Evolutionary conservation across 2,113 vertebrate species (phyloP).

Genomic region (Taurulus bubalis): DNA sequence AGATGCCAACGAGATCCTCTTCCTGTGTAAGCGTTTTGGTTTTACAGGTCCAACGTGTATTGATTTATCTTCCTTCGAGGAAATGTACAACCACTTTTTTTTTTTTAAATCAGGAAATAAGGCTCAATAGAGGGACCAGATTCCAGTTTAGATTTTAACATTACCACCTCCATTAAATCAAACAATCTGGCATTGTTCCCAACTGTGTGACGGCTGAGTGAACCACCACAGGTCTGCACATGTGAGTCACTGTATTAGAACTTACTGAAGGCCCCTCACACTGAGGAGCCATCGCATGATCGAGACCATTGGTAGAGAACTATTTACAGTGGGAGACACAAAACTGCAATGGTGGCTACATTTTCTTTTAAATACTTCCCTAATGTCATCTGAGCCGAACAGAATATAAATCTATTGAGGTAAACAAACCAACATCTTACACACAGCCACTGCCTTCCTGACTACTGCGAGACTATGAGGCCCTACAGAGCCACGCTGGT

Average conservation of each 20-base stretch:
- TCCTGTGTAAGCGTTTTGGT: slow-evolving; percentile 41
- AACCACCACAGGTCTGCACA: slow-evolving; percentile 20
- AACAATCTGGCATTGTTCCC: slow-evolving; percentile 25
- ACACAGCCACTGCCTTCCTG: slow-evolving; percentile 37
- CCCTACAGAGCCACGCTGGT: slow-evolving; percentile 51
- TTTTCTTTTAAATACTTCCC: slow-evolving; percentile 40
- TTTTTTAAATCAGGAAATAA: slow-evolving; percentile 7
- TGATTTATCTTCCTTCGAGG: slow-evolving; percentile 5
- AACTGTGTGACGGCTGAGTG: slow-evolving; percentile 4
- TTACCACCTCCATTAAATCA: slow-evolving; percentile 8
- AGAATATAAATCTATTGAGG: slow-evolving; percentile 76
- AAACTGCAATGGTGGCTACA: slow-evolving; percentile 55
- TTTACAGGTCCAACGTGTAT: slow-evolving; percentile 23
- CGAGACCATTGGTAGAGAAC: slow-evolving; percentile 7
- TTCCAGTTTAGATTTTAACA: slow-evolving; percentile 51
- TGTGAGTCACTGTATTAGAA: neutral
- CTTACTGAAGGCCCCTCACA: neutral
- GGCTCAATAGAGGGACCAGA: slow-evolving; percentile 10
- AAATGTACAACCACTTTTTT: slow-evolving; percentile 20
- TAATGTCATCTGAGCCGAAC: slow-evolving; percentile 58
- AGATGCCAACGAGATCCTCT: slow-evolving; percentile 22
- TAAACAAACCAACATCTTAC: slow-evolving; percentile 64
- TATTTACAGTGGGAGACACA: slow-evolving; percentile 61
- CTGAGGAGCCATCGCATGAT: neutral
- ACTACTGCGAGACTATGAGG: slow-evolving; percentile 50